phyloP scores from a whole-genome alignment of 2,113 vertebrate species.

The Stigmatopora argus region DNA sequence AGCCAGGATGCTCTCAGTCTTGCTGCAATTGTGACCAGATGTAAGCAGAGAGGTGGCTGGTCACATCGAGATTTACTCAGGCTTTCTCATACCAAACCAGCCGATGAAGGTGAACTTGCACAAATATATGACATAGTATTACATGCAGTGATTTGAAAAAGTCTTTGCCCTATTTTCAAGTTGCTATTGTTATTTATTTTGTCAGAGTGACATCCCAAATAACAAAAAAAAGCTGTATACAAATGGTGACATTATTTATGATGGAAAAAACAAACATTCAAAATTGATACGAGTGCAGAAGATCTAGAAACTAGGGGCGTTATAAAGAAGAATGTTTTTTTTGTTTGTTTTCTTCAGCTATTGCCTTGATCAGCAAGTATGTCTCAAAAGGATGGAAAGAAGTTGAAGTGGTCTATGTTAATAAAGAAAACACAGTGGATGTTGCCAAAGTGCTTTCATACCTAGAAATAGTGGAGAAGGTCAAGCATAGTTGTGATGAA shows the following conservation, averaged over 20 bases:
- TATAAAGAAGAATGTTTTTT: not conserved
- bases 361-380: slow-evolving; percentile 86
- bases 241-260: too few relatives aligned
- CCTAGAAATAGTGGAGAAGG: slow-evolving; percentile 86
- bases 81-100: slow-evolving; percentile 88
- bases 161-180: too few relatives aligned
- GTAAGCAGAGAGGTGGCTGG: slow-evolving; percentile 90
- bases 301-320: not conserved
- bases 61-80: slow-evolving; percentile 90
- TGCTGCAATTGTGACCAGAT: slow-evolving; percentile 84
- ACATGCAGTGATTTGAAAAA: too few relatives aligned
- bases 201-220: too few relatives aligned
- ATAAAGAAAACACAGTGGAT: slow-evolving; percentile 80
- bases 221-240: too few relatives aligned
- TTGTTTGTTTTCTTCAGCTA: slow-evolving; percentile 68
- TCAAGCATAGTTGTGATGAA: slow-evolving; percentile 83
- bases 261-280: too few relatives aligned
- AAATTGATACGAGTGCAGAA: too few relatives aligned
- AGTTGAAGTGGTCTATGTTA: slow-evolving; percentile 78
- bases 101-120: slow-evolving; percentile 78
- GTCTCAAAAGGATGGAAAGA: slow-evolving; percentile 93
- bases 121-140: not conserved
- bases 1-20: slow-evolving; percentile 80
- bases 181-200: too few relatives aligned
- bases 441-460: slow-evolving; percentile 80